Percentiles rank a stretch among this genome's conserved stretches.
Conservation (phyloP, 2,888 invertebrate species). For the Drosophila vallismaia region DNA sequence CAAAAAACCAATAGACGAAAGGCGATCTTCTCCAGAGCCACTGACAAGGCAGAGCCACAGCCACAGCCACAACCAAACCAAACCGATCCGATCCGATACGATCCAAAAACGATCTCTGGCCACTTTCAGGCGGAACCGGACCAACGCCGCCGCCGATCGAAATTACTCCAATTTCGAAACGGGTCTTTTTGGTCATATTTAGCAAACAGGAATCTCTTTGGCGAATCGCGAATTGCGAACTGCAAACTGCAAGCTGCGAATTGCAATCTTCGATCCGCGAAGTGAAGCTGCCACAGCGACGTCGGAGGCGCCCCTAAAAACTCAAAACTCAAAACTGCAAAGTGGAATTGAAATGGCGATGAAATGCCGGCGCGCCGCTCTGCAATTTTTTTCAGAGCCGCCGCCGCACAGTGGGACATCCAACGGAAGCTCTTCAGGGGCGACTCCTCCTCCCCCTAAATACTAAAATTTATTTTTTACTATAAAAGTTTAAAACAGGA, state of each 20-base stretch:
- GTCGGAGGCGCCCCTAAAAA: conserved; percentile 45
- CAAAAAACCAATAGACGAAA: conserved; percentile 20
- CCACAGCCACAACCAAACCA: neutral
- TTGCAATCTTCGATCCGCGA: neutral
- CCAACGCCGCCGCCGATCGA: conserved; percentile 41
- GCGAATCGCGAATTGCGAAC: neutral
- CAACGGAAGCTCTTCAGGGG: neutral
- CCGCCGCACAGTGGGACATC: conserved; percentile 47
- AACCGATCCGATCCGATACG: neutral
- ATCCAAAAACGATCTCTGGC: conserved; percentile 12
- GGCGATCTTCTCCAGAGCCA: neutral
- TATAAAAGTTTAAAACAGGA: neutral
- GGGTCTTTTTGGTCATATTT: conserved; percentile 79
- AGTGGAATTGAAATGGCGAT: conserved; percentile 79
- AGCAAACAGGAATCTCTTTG: conserved; percentile 72
- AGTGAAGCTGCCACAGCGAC: conserved; percentile 50
- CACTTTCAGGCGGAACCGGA: conserved; percentile 69
- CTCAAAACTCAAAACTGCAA: conserved; percentile 64
- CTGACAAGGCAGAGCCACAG: neutral
- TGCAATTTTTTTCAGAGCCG: conserved; percentile 12
- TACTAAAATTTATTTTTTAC: neutral
- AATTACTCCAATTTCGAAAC: conserved; percentile 81
- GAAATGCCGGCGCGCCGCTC: conserved; percentile 68
- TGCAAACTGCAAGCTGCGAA: neutral
- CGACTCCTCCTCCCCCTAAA: too few relatives aligned